Conservation (phyloP, 2,797 vertebrate species). For the Sebastes ruberrimus region DNA sequence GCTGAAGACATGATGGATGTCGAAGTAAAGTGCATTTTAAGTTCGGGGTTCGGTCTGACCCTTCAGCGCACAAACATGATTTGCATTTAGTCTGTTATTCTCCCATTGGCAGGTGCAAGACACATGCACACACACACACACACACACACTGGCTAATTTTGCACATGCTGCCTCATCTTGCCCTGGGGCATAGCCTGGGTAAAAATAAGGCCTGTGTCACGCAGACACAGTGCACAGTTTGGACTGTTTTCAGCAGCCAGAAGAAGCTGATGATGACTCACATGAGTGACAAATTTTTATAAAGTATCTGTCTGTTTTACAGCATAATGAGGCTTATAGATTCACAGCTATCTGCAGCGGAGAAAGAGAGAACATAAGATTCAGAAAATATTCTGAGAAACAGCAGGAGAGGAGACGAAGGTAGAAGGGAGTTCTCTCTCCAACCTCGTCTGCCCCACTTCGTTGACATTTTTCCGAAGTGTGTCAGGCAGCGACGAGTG, state of each 20-base stretch:
- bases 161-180: constrained; percentile 47
- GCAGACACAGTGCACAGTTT: constrained; percentile 11
- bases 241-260: constrained; percentile 14
- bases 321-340: neutral
- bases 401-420: neutral
- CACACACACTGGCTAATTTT: constrained; percentile 49
- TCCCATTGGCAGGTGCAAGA: neutral
- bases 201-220: constrained; percentile 49
- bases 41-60: constrained; percentile 70
- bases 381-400: constrained; percentile 5
- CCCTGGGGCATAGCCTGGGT: constrained; percentile 37
- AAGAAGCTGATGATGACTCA: constrained; percentile 24
- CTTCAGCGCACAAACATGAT: constrained; percentile 57
- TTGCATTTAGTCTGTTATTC: constrained; percentile 66
- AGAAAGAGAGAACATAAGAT: neutral
- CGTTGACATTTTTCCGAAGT: constrained; percentile 64
- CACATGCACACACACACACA: constrained; percentile 32
- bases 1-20: constrained; percentile 56
- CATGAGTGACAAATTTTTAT: constrained; percentile 1
- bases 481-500: constrained; percentile 48
- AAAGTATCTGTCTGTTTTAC: neutral
- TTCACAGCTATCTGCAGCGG: neutral
- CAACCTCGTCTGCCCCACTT: constrained; percentile 59
- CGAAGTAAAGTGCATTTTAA: constrained; percentile 83
- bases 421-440: constrained; percentile 26